phyloP scores from a whole-genome alignment of 2,797 vertebrate genomes.

The Alca torda region DNA sequence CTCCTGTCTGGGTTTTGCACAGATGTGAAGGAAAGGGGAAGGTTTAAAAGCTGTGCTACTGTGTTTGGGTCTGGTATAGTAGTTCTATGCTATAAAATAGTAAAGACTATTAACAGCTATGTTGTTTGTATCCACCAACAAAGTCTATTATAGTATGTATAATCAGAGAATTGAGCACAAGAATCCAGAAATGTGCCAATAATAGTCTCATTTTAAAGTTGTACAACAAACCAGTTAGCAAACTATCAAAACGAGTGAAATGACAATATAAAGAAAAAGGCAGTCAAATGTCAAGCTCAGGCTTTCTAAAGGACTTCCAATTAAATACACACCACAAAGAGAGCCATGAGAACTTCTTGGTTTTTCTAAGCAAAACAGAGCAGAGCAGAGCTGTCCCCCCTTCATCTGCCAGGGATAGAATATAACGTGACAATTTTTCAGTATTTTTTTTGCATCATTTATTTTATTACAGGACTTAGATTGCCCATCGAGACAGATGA shows the following conservation, averaged over 20 bases:
- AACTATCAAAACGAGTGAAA: not conserved
- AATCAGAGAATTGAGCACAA: not conserved
- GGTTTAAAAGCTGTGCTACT: not conserved
- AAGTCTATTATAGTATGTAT: not conserved
- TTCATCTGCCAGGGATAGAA: not conserved
- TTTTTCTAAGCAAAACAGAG: not conserved
- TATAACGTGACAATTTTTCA: not conserved
- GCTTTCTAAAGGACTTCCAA: not conserved
- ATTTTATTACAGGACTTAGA: not conserved
- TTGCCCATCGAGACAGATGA: not conserved
- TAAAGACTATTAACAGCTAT: not conserved
- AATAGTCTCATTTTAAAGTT: not conserved
- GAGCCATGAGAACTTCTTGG: accelerated
- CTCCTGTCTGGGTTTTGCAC: not conserved
- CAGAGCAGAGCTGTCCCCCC: not conserved
- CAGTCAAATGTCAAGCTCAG: not conserved
- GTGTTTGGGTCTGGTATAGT: not conserved
- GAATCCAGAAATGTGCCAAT: not conserved
- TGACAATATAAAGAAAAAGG: not conserved
- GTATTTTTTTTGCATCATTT: not conserved
- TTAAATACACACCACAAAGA: not conserved
- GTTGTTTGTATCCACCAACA: not conserved
- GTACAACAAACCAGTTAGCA: not conserved
- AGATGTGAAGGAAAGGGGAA: not conserved
- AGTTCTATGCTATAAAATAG: not conserved